Conservation (phyloP, 1,140 invertebrate genomes). For the Aculops lycopersici region DNA sequence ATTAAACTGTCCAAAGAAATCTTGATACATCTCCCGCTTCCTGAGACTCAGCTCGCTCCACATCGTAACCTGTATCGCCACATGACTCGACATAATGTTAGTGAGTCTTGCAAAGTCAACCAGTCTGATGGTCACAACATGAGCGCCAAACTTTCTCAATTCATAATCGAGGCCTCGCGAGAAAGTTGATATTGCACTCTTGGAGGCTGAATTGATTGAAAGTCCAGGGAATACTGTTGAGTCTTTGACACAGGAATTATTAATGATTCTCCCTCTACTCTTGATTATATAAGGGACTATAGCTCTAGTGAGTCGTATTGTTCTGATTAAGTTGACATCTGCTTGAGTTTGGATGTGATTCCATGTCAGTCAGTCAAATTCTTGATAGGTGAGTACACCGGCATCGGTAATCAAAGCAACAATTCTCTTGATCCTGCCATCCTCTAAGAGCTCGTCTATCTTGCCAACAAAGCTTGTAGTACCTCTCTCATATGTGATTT, state of each 20-base stretch:
- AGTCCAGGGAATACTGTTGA: constrained; percentile 30
- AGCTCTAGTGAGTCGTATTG: constrained; percentile 33
- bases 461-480: not conserved
- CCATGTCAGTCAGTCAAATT: constrained; percentile 53
- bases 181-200: constrained; percentile 29
- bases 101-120: constrained; percentile 17
- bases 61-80: constrained; percentile 8
- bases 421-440: not conserved
- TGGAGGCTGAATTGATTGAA: constrained; percentile 39
- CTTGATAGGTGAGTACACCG: constrained; percentile 52
- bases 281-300: constrained; percentile 35
- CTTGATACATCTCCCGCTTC: constrained; percentile 8
- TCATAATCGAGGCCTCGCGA: constrained; percentile 15
- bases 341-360: constrained; percentile 32
- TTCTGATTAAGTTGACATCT: constrained; percentile 48
- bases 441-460: no score
- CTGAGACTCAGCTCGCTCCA: constrained; percentile 10
- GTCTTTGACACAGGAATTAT: constrained; percentile 45
- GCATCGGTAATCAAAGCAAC: constrained; percentile 51
- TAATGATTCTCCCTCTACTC: constrained; percentile 28
- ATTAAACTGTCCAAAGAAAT: constrained; percentile 12
- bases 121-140: constrained; percentile 16
- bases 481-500: not conserved
- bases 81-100: constrained; percentile 11
- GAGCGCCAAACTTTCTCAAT: constrained; percentile 15